These are phyloP conservation scores for Stenurella melanura DNA, from an alignment of 2,888 invertebrate species.

Conservation along the genomic window DNA sequence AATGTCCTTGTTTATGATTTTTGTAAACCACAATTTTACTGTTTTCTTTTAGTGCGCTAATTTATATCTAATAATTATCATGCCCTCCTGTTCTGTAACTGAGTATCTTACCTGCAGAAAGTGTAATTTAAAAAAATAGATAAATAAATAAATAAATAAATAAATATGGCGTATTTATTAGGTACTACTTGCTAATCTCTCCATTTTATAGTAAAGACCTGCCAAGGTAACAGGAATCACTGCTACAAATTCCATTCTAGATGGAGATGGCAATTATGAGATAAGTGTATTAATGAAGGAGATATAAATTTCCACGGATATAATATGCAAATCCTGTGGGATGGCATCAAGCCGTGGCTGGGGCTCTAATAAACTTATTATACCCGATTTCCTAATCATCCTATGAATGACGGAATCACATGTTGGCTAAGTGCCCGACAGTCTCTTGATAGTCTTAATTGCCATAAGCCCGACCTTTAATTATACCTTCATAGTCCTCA, in stretches of 20 bases:
- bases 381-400: slow-evolving; percentile 1
- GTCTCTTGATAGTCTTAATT: slow-evolving; percentile 10
- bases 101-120: no score
- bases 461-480: slow-evolving; percentile 9
- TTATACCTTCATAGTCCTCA: not conserved
- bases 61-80: no score
- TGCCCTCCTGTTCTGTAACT: no score
- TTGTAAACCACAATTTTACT: no score
- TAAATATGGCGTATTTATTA: no score
- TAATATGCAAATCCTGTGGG: not conserved
- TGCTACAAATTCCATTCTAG: not conserved
- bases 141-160: no score
- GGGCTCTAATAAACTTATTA: slow-evolving; percentile 6
- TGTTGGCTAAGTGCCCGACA: slow-evolving; percentile 11
- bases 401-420: not conserved
- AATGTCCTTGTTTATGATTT: no score
- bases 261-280: not conserved
- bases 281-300: not conserved
- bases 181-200: no score
- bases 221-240: not conserved
- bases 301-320: slow-evolving; percentile 13
- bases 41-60: no score
- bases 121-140: no score
- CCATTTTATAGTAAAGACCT: not conserved
- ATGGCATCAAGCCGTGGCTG: not conserved